Evolutionary conservation across 2,797 vertebrate species (phyloP).

Genomic region (Cuculus canorus): DNA sequence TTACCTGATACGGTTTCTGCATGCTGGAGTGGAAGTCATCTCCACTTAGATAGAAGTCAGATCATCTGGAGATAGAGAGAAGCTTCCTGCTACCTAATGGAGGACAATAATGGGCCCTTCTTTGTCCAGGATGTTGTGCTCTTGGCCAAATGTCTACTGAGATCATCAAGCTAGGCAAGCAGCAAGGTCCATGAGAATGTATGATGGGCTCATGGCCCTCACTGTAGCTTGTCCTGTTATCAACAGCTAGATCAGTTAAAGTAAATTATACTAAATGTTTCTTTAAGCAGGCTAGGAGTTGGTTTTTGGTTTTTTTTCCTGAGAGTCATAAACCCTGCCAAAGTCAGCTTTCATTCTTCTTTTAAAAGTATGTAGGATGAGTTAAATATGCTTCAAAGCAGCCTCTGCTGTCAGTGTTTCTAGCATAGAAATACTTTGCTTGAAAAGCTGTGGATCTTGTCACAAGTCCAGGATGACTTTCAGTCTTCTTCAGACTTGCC

Average conservation of each 20-base stretch:
- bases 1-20: not conserved
- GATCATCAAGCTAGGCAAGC: not conserved
- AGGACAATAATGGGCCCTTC: not conserved
- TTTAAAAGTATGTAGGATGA: conserved; percentile 34
- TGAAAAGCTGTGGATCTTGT: conserved; percentile 39
- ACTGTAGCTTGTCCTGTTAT: not conserved
- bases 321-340: conserved; percentile 10
- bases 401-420: conserved; percentile 19
- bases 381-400: conserved; percentile 52
- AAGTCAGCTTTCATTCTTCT: conserved; percentile 49
- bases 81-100: not conserved
- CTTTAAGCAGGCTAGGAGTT: not conserved
- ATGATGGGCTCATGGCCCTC: not conserved
- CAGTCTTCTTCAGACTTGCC: conserved; percentile 1
- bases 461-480: conserved; percentile 19
- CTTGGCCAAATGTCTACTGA: not conserved
- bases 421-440: conserved; percentile 1
- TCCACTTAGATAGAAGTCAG: not conserved
- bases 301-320: not conserved
- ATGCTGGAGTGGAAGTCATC: not conserved
- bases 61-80: not conserved
- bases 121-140: not conserved
- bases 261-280: not conserved
- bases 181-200: not conserved
- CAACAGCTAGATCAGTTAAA: conserved; percentile 42